These are phyloP conservation scores for Zaprionus bogoriensis DNA, from an alignment of 2,888 invertebrate species.

Conservation along the genomic window DNA sequence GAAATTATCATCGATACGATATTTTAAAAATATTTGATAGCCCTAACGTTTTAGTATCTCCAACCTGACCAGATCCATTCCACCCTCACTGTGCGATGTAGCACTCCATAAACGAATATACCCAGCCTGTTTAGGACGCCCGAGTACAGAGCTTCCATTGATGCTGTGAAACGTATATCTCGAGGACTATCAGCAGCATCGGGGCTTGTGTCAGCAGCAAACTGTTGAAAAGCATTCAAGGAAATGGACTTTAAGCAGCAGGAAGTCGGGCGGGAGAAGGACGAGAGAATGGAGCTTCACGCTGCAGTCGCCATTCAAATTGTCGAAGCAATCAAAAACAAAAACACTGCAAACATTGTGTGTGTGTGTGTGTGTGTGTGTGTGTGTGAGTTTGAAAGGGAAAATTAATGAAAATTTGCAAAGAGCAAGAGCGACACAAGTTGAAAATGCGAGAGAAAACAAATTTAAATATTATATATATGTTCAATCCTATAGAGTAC, in stretches of 20 bases:
- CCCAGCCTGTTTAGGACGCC: not conserved
- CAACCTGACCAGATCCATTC: too few species aligned
- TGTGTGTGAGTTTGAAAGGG: too few species aligned
- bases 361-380: too few species aligned
- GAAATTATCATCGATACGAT: too few species aligned
- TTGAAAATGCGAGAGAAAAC: not conserved
- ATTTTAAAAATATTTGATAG: too few species aligned
- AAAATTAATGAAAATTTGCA: conserved; percentile 8
- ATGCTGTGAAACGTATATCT: conserved; percentile 56
- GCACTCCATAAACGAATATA: too few species aligned
- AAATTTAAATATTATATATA: conserved; percentile 2
- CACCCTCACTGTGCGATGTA: too few species aligned
- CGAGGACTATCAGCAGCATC: conserved; percentile 46
- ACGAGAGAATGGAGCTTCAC: not conserved
- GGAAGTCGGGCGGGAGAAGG: conserved; percentile 1
- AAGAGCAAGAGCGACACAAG: not conserved
- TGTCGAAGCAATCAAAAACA: conserved; percentile 59
- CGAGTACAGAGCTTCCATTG: conserved; percentile 12
- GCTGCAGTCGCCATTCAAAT: conserved; percentile 33
- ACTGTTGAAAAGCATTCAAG: conserved; percentile 38
- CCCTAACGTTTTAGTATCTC: too few species aligned
- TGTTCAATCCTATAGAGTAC: too few species aligned
- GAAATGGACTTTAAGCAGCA: conserved; percentile 26
- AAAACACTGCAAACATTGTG: conserved; percentile 37
- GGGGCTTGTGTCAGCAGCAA: conserved; percentile 35